Percentiles rank a stretch among this genome's conserved stretches.
Evolutionary conservation across 2,888 invertebrate species (phyloP).

Genomic region (Xylocampa areola): DNA sequence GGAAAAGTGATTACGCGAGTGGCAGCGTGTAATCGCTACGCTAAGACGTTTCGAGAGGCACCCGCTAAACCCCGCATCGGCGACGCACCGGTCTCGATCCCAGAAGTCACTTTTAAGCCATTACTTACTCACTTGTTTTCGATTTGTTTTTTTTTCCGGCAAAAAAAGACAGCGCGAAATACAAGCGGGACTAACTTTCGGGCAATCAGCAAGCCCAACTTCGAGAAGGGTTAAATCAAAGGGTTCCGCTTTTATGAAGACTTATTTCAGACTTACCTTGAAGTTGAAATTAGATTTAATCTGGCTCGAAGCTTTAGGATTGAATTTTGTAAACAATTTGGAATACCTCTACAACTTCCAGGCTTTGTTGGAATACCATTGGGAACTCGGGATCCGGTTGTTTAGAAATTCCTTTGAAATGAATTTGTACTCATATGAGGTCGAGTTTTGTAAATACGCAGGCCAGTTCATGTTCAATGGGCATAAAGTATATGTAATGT

Average conservation of each 20-base stretch:
- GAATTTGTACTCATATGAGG: slow-evolving; percentile 85
- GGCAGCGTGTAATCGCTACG: slow-evolving; percentile 64
- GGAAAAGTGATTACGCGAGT: slow-evolving; percentile 67
- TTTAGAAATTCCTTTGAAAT: slow-evolving; percentile 88
- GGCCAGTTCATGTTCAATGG: slow-evolving; percentile 78
- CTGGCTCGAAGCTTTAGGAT: slow-evolving; percentile 89
- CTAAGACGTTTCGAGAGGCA: slow-evolving; percentile 63
- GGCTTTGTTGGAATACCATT: slow-evolving; percentile 89
- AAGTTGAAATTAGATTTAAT: slow-evolving; percentile 90
- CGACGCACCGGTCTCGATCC: slow-evolving; percentile 69
- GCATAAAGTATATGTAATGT: slow-evolving; percentile 69
- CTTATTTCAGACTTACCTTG: slow-evolving; percentile 90
- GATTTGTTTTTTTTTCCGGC: slow-evolving; percentile 86
- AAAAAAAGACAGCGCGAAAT: slow-evolving; percentile 82
- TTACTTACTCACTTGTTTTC: slow-evolving; percentile 87
- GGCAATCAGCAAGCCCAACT: slow-evolving; percentile 88
- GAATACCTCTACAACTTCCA: slow-evolving; percentile 88
- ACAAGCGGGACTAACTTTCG: slow-evolving; percentile 85
- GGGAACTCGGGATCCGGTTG: slow-evolving; percentile 85
- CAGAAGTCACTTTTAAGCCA: slow-evolving; percentile 84
- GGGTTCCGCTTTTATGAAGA: slow-evolving; percentile 90
- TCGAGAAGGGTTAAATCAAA: slow-evolving; percentile 88
- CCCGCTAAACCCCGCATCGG: slow-evolving; percentile 60
- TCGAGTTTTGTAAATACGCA: slow-evolving; percentile 78
- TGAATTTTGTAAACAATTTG: slow-evolving; percentile 90